Evolutionary conservation across 2,113 vertebrate species (phyloP), one percentile per base, ranked within the genome.

Genomic region (Panurus biarmicus): DNA sequence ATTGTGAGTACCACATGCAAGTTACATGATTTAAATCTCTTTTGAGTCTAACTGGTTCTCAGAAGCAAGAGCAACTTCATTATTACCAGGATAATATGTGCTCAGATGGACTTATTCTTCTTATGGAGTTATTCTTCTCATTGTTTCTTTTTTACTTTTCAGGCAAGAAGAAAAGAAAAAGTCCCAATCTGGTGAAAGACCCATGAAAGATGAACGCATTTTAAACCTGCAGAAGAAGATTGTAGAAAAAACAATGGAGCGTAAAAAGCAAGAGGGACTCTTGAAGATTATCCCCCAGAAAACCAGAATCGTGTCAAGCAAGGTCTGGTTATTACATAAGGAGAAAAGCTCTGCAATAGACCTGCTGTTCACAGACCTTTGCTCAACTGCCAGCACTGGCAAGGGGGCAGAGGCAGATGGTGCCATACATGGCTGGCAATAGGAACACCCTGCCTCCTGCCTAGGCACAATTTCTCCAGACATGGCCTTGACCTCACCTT

Each of bases 221-320:
- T 67, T 97, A 95, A 96, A 97, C 66, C 94, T 98, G 73, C 96
- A 97, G 94, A 98, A 84, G 80, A 98, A 96, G 77, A 97, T 98
- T 24, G 95, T 83, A 71, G 97, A 98, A 82, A 98, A 97, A 96
- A 90, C 90, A 70, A 96, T 88, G 73, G 97, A 98, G 72, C 94
- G 96, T 88, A 97, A 97, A 87, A 97, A 96, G 93, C 95, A 98
- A 91, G 92, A 9, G 22, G 90, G 91, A 84, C 93, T 94, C 65
- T 79, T 79, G 64, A 97, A 95, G 83, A 75, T 91, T 48, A 96
- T 87, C 44, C 47, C 61, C 29, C 90, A 95, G 58, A 93, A 96
- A 82, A 61, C 62, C 64, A 72, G 66, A 51, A 53, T 42, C 1
- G 6, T 93, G n/a, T 71, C 91, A 24, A 86, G 53, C 35, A 95